A percentile compares a stretch with the other conserved stretches of the same genome.
These are phyloP conservation scores for Prosopocoilus inquinatus DNA, from an alignment of 2,888 invertebrate genomes.

Conservation along the genomic window DNA sequence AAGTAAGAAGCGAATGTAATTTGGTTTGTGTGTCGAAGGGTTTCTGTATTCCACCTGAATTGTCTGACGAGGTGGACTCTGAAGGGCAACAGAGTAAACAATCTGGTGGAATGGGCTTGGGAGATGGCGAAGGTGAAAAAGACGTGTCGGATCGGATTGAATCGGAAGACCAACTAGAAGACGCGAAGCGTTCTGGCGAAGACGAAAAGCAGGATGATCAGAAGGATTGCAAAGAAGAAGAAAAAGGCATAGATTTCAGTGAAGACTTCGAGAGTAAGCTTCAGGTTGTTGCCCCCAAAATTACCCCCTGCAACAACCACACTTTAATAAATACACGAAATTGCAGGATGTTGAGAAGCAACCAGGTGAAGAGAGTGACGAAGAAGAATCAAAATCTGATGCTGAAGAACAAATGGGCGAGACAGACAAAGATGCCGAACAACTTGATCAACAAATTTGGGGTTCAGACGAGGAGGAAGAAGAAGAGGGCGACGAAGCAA, in stretches of 20 bases:
- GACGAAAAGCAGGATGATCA: slow-evolving; percentile 65
- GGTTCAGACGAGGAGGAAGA: slow-evolving; percentile 80
- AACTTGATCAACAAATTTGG: slow-evolving; percentile 78
- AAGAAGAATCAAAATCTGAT: slow-evolving; percentile 71
- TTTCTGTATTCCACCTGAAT: slow-evolving; percentile 88
- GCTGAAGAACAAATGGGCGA: slow-evolving; percentile 97
- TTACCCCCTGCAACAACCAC: slow-evolving; percentile 4
- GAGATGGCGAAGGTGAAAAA: slow-evolving; percentile 89
- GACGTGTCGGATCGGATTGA: slow-evolving; percentile 92
- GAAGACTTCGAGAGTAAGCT: slow-evolving; percentile 91
- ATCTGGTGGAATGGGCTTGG: slow-evolving; percentile 81
- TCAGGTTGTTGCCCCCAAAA: slow-evolving; percentile 54
- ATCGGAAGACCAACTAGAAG: slow-evolving; percentile 90
- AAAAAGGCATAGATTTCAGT: slow-evolving; percentile 92
- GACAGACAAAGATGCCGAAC: slow-evolving; percentile 81
- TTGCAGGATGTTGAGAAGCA: slow-evolving; percentile 63
- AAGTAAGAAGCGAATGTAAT: not conserved
- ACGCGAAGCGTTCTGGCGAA: slow-evolving; percentile 78
- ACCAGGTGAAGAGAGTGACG: slow-evolving; percentile 59
- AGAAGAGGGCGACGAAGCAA: slow-evolving; percentile 58
- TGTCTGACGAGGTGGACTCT: slow-evolving; percentile 69
- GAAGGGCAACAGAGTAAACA: slow-evolving; percentile 49
- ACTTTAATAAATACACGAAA: not conserved
- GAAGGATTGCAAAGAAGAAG: slow-evolving; percentile 80
- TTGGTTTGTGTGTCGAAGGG: slow-evolving; percentile 57